Conservation (phyloP, 2,113 vertebrate genomes). For the Leucosticte australis region DNA sequence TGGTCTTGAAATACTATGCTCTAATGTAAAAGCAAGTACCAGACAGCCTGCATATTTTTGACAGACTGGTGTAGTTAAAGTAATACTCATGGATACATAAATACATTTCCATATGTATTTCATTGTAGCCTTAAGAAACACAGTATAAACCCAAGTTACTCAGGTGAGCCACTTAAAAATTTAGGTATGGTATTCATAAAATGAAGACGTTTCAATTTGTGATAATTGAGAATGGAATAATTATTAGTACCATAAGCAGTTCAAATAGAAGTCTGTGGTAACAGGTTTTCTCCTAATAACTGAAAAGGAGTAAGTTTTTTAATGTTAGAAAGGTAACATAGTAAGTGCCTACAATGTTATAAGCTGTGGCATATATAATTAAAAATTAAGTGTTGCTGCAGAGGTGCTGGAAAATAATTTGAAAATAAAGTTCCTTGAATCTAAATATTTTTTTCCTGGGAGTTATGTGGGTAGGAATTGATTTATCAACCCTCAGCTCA, state of each 20-base stretch:
- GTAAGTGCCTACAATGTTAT: neutral
- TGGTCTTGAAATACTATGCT: slow-evolving; percentile 16
- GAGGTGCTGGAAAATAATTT: neutral
- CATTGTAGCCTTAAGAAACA: neutral
- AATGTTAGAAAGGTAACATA: neutral
- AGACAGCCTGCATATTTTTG: slow-evolving; percentile 13
- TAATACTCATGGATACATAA: neutral
- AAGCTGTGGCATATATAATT: neutral
- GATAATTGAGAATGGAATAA: neutral
- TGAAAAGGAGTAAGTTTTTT: neutral
- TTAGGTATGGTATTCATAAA: neutral
- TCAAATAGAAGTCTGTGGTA: neutral
- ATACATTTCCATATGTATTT: slow-evolving; percentile 6
- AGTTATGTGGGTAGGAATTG: neutral
- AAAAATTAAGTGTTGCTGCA: neutral
- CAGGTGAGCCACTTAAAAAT: neutral
- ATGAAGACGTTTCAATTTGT: neutral
- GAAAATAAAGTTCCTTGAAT: neutral
- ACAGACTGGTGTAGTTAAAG: neutral
- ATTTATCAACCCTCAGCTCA: neutral
- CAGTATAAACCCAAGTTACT: neutral
- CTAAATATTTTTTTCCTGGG: neutral
- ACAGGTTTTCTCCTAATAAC: neutral
- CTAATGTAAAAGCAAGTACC: slow-evolving; percentile 19
- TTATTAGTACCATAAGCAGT: neutral